Percentiles rank a stretch among this genome's conserved stretches.
phyloP scores from a whole-genome alignment of 2,888 invertebrate genomes.

The Tiphia femorata region DNA sequence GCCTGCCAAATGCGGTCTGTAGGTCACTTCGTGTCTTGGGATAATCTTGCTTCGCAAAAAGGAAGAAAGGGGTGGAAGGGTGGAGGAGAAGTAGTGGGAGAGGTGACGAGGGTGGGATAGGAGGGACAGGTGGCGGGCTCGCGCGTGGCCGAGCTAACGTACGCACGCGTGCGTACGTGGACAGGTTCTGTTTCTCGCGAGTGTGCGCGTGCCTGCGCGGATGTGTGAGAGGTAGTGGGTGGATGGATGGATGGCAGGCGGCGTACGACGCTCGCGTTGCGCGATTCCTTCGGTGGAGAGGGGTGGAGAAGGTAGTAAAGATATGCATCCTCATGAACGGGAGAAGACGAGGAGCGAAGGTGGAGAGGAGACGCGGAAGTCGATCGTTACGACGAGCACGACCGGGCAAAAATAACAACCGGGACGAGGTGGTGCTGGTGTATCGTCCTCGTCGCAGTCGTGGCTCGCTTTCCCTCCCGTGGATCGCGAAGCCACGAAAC shows the following conservation, averaged over 20 bases:
- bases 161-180: no score
- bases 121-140: no score
- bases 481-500: not conserved
- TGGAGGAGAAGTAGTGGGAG: not conserved
- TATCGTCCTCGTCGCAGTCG: no score
- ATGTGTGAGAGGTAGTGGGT: not conserved
- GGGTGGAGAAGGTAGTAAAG: slow-evolving; percentile 1
- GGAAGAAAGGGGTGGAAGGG: not conserved
- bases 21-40: slow-evolving; percentile 59
- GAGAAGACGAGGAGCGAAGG: slow-evolving; percentile 1
- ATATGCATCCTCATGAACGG: not conserved
- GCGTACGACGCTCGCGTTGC: not conserved
- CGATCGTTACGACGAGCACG: slow-evolving; percentile 16
- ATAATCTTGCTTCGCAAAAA: slow-evolving; percentile 41
- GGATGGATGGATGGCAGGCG: not conserved
- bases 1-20: slow-evolving; percentile 62
- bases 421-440: not conserved
- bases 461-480: no score
- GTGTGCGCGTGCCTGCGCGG: not conserved
- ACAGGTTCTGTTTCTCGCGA: no score
- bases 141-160: no score
- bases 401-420: not conserved
- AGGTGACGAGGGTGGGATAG: not conserved
- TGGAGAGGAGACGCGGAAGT: slow-evolving; percentile 9
- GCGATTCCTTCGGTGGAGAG: no score